Evolutionary conservation across 2,888 invertebrate species (phyloP), one percentile per base, ranked within the genome.

Genomic region (Falcaria lacertinaria): DNA sequence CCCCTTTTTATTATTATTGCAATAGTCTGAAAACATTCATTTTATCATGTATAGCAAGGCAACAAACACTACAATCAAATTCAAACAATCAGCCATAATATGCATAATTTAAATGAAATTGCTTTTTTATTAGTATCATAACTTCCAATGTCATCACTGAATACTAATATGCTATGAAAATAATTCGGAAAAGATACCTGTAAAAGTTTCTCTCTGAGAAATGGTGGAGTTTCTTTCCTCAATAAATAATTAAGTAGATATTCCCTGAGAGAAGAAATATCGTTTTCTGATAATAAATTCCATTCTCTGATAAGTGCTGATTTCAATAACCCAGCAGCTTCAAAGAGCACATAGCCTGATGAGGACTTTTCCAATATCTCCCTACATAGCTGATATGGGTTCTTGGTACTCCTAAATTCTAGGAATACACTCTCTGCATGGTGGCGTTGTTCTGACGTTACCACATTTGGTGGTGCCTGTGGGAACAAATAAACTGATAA

Each of bases 1-100:
- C 93, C 93, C 66, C 96, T 90, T 85, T 97, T 97, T 14, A 97
- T 92, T 79, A 97, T 96, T 47, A 97, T 95, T 8, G 96, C 96
- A 61, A 97, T 94, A 38, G 95, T 93, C 90, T 94, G 85, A 77
- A 84, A 69, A 48, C 7, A 6, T 6, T 22, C 3, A 22, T 6
- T 4, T 19, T 19, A 4, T 7, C 5, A 19, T 4, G 4, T 4
- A 19, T 4, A 5, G 19, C 7, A 22, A 5, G 7, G 22, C 3
- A 22, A 22, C 5, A 6, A 6, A 5, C 22, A 22, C 5, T 6
- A 6, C 22, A 22, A 22, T 22, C 7, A 22, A 19, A 5, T 19
- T 4, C 5, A 19, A 19, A 19, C 4, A 19, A 19, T 19, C 3
- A 19, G 19, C 16, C 4, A 35, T 35, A 35, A 35, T 7, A 13